Base-by-base conservation (phyloP, 2,797 vertebrate genomes). In the Caiman crocodilus region DNA sequence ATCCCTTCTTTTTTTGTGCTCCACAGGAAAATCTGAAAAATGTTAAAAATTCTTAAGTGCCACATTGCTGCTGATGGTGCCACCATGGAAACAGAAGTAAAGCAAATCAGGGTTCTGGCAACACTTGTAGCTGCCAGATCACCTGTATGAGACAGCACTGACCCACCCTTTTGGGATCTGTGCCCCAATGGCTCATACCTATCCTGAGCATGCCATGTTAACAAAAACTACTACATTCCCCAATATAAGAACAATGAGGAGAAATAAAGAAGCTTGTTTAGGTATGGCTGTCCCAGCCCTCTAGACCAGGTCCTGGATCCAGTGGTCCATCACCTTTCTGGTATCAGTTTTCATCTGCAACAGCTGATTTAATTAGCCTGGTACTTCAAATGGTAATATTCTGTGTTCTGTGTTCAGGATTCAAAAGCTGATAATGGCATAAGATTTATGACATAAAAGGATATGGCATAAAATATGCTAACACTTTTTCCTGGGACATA, bases 81-180 rank as follows among this genome's bases (percentile, higher is more conserved):
- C 3, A n/a, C 2, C 5, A 60, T 5, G 2, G 75, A 85, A 90
- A 61, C 6, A 9, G 5, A 1, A 76, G 5, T 60, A 78, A 2
- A 56, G 60, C 58, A 76, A 56, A 75, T 1, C 16, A 85, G 55
- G 18, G 20, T 6, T 71, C 75, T 16, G 55, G 2, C 50, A 26
- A 32, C 28, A 79, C 4, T 32, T 76, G 50, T 58, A 6, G 57
- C 2, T 71, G 20, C 7, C 18, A 59, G 28, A 87, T 18, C 14
- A 1, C 1, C 3, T 30, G 5, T 1, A 20, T 0, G 2, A 57
- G 2, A 56, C 15, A 79, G 28, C 58, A 16, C 1, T 25, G 28
- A 0, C 0, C 64, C 3, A 82, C 2, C 5, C 50, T 4, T 42
- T 71, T 78, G 20, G 6, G 58, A 25, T 63, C 18, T 59, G 21